phyloP scores from a whole-genome alignment of 2,113 vertebrate species.

The Macroglossus sobrinus region DNA sequence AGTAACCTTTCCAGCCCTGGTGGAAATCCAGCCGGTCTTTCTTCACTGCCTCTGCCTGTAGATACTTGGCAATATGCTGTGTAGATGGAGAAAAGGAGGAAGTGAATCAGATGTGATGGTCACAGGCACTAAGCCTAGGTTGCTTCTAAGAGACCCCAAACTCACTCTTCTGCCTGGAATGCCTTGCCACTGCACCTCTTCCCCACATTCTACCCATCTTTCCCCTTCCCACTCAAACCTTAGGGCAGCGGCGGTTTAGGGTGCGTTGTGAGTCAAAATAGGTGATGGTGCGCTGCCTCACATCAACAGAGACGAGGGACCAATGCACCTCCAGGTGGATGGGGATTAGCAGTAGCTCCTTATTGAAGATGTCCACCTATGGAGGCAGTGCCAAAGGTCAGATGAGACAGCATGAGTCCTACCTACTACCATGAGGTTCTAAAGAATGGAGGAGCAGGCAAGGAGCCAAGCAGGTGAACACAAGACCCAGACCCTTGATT shows the following conservation, averaged over 20 bases:
- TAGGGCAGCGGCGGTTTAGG: conserved; percentile 93
- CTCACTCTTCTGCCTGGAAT: neutral
- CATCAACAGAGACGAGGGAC: conserved; percentile 93
- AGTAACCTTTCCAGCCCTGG: conserved; percentile 92
- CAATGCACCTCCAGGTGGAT: conserved; percentile 96
- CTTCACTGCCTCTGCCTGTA: conserved; percentile 93
- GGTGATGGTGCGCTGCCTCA: conserved; percentile 87
- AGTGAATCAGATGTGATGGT: neutral
- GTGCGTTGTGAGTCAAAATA: conserved; percentile 96
- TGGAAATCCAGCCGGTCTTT: conserved; percentile 90
- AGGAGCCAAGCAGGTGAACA: neutral
- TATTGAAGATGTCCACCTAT: conserved; percentile 95
- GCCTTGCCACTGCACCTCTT: neutral
- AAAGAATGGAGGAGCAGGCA: neutral
- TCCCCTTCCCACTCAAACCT: conserved; percentile 80
- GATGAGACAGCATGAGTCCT: neutral
- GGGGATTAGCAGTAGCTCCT: conserved; percentile 92
- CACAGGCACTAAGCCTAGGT: neutral
- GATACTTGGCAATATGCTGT: conserved; percentile 94
- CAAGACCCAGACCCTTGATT: neutral
- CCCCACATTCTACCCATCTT: neutral
- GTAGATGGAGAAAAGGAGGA: neutral
- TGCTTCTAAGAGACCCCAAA: neutral
- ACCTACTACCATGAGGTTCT: neutral
- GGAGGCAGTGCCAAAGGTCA: neutral